These are phyloP conservation scores for Liopterus haemorrhoidalis DNA, from an alignment of 2,888 invertebrate species.

Conservation along the genomic window DNA sequence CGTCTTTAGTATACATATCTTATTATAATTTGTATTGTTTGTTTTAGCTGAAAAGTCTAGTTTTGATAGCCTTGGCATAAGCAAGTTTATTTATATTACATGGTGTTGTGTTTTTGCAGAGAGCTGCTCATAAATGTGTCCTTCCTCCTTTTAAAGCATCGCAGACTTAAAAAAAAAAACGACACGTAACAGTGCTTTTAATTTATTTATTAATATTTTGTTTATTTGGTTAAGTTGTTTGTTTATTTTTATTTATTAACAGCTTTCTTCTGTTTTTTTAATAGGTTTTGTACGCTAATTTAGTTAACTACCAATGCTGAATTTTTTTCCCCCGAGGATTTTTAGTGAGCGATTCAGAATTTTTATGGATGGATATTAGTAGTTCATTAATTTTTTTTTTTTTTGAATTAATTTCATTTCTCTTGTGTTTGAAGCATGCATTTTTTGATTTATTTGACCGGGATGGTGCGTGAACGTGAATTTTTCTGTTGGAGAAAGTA, in stretches of 20 bases:
- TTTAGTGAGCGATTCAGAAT: no score
- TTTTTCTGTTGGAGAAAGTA: no score
- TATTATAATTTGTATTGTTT: constrained; percentile 23
- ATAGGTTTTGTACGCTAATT: constrained; percentile 26
- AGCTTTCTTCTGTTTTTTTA: constrained; percentile 34
- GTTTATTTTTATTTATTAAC: constrained; percentile 34
- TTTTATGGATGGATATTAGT: no score
- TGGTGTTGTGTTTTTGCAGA: constrained; percentile 10
- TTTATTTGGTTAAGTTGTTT: constrained; percentile 19
- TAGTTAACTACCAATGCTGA: constrained; percentile 12
- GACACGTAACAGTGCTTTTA: constrained; percentile 44
- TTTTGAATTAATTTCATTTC: no score
- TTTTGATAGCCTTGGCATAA: constrained; percentile 21
- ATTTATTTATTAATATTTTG: constrained; percentile 31
- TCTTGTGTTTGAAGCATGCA: no score
- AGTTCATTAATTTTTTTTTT: no score
- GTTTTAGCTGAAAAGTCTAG: constrained; percentile 24
- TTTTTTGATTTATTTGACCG: no score
- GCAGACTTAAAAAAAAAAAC: constrained; percentile 40
- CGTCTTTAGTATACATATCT: no score
- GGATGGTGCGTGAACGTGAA: no score
- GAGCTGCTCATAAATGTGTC: no score
- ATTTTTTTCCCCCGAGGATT: no score
- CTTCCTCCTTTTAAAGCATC: constrained; percentile 35
- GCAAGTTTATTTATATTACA: constrained; percentile 13